A percentile compares a stretch with the other conserved stretches of the same genome.
phyloP scores from a whole-genome alignment of 2,113 vertebrate genomes.

The Caracal caracal region DNA sequence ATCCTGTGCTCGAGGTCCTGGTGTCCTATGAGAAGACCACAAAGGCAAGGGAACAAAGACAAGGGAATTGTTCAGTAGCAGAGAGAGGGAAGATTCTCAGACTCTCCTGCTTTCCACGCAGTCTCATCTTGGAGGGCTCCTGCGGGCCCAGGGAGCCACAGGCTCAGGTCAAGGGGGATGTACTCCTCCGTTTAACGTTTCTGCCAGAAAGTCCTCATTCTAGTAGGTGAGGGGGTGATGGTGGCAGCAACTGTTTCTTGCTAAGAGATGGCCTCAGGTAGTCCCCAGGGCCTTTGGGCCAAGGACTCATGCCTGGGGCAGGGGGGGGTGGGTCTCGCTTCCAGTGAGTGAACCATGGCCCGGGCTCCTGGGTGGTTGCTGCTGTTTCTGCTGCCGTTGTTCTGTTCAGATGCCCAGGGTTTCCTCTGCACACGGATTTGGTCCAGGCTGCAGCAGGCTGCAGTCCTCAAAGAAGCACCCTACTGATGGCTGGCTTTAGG shows the following conservation, averaged over 20 bases:
- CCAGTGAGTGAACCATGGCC: not conserved
- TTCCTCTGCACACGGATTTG: not conserved
- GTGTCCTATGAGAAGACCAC: not conserved
- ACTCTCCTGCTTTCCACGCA: not conserved
- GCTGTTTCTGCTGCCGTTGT: not conserved
- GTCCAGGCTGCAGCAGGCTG: rapidly evolving
- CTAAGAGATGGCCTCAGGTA: not conserved
- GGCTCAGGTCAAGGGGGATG: no score
- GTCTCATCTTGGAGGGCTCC: not conserved
- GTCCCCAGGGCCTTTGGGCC: not conserved
- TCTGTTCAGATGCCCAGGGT: not conserved
- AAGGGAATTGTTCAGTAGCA: not conserved
- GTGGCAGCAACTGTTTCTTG: not conserved
- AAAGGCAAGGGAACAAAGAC: not conserved
- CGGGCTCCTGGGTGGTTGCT: rapidly evolving
- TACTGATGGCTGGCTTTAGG: not conserved
- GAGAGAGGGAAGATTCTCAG: not conserved
- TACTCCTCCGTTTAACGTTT: not conserved
- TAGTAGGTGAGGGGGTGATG: not conserved
- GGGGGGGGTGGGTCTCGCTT: not conserved
- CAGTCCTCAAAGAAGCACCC: no score
- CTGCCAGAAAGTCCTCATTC: not conserved
- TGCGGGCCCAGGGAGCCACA: not conserved
- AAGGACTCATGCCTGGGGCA: not conserved
- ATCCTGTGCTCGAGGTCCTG: not conserved